Percentiles rank a stretch among this genome's conserved stretches.
phyloP scores from a whole-genome alignment of 2,797 vertebrate species.

The Otus scops region DNA sequence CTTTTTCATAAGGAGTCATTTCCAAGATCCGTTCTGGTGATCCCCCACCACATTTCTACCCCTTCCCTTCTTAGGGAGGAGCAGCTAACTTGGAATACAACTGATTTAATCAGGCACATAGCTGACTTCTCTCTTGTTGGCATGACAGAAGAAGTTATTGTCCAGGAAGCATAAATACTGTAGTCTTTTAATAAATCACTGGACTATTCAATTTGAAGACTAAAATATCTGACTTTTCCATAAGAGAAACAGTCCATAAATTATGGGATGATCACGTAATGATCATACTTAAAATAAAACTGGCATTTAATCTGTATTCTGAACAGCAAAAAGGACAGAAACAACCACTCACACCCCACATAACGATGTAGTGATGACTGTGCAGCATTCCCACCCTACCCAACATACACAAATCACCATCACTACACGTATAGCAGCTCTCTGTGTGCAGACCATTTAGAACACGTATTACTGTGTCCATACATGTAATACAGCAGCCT shows the following conservation, averaged over 20 bases:
- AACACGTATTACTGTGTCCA: accelerated
- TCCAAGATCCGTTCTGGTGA: background rate
- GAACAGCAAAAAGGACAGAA: background rate
- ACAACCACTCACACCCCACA: no score
- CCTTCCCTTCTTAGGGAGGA: background rate
- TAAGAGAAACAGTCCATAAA: background rate
- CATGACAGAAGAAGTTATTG: background rate
- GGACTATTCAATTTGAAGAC: background rate
- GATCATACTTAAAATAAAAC: background rate
- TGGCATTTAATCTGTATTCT: background rate
- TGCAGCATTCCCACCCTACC: background rate
- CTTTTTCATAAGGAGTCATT: background rate
- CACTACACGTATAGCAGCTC: background rate
- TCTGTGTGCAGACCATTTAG: no score
- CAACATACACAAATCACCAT: background rate
- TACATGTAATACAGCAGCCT: accelerated
- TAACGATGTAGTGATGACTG: accelerated
- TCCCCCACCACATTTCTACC: background rate
- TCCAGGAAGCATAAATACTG: background rate
- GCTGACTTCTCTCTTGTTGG: background rate
- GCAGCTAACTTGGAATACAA: background rate
- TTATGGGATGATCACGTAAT: background rate
- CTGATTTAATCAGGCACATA: no score
- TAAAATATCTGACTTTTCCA: background rate
- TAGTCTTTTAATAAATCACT: background rate